Evolutionary conservation across 2,797 vertebrate species (phyloP).

Genomic region (Remorina albescens): DNA sequence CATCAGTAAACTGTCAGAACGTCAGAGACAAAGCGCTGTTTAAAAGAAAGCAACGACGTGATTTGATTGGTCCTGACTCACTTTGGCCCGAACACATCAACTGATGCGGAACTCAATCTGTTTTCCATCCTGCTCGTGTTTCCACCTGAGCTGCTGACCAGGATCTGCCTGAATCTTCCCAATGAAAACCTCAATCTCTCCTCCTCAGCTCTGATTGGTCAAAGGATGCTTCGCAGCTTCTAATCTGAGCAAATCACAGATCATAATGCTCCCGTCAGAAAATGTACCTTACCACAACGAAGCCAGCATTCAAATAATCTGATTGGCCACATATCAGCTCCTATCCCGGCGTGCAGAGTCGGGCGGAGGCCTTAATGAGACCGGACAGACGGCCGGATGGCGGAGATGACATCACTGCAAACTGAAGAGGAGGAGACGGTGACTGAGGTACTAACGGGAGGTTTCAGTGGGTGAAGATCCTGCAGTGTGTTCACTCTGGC

Average conservation of each 20-base stretch:
- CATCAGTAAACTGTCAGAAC: neutral
- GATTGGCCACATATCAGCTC: slow-evolving; percentile 22
- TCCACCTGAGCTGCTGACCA: slow-evolving; percentile 26
- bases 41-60: neutral
- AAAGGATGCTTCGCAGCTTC: slow-evolving; percentile 22
- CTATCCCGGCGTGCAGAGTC: neutral
- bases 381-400: neutral
- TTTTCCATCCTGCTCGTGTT: slow-evolving; percentile 3
- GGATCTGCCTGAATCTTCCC: neutral
- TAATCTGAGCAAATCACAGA: neutral
- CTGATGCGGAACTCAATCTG: slow-evolving; percentile 20
- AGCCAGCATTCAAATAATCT: slow-evolving; percentile 18
- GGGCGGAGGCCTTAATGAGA: slow-evolving; percentile 22
- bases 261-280: slow-evolving; percentile 5
- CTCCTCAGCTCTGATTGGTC: slow-evolving; percentile 17
- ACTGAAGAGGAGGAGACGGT: neutral
- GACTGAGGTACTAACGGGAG: too few species aligned
- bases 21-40: slow-evolving; percentile 4
- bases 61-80: slow-evolving; percentile 45
- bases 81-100: slow-evolving; percentile 7
- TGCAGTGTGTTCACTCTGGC: too few species aligned
- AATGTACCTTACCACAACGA: slow-evolving; percentile 7
- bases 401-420: neutral
- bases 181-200: neutral
- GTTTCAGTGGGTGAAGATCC: neutral